Percentiles rank a stretch among this genome's conserved stretches.
phyloP scores from a whole-genome alignment of 64 coral and sea anemone genomes.

The Exaiptasia diaphana region DNA sequence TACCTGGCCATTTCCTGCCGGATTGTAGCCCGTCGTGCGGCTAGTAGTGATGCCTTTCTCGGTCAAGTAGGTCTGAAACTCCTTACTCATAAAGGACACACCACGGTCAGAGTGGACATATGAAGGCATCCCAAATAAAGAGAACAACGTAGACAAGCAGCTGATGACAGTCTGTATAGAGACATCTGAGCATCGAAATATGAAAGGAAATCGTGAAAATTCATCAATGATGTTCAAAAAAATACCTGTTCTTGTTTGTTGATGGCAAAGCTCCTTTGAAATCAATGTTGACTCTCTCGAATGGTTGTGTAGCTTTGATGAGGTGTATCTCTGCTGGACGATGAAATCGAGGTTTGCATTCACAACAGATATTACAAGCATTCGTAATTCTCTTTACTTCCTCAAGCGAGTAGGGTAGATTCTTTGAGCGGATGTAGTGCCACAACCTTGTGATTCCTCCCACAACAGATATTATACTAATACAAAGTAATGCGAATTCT shows the following conservation, averaged over 20 bases:
- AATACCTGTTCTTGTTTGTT: slow-evolving; percentile 49
- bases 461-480: no score
- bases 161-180: slow-evolving; percentile 33
- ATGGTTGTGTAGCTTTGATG: slow-evolving; percentile 55
- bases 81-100: slow-evolving; percentile 43
- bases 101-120: slow-evolving; percentile 65
- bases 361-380: slow-evolving; percentile 40
- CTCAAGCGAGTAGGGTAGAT: slow-evolving; percentile 42
- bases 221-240: slow-evolving; percentile 57
- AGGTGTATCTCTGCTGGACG: slow-evolving; percentile 47
- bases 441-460: slow-evolving; percentile 27
- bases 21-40: slow-evolving; percentile 54
- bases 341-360: slow-evolving; percentile 56
- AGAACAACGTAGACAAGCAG: slow-evolving; percentile 53
- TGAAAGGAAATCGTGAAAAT: slow-evolving; percentile 48
- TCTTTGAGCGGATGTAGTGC: slow-evolving; percentile 45
- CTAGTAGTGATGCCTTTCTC: slow-evolving; percentile 34
- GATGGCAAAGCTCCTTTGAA: slow-evolving; percentile 54
- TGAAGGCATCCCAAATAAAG: slow-evolving; percentile 45
- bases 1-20: slow-evolving; percentile 34
- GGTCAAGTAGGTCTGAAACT: slow-evolving; percentile 3
- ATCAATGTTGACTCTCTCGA: slow-evolving; percentile 75
- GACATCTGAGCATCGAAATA: slow-evolving; percentile 50
- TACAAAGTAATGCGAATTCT: no score
- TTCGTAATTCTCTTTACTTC: slow-evolving; percentile 25